Evolutionary conservation across 2,797 vertebrate genomes (phyloP).

Genomic region (Hemibagrus guttatus): DNA sequence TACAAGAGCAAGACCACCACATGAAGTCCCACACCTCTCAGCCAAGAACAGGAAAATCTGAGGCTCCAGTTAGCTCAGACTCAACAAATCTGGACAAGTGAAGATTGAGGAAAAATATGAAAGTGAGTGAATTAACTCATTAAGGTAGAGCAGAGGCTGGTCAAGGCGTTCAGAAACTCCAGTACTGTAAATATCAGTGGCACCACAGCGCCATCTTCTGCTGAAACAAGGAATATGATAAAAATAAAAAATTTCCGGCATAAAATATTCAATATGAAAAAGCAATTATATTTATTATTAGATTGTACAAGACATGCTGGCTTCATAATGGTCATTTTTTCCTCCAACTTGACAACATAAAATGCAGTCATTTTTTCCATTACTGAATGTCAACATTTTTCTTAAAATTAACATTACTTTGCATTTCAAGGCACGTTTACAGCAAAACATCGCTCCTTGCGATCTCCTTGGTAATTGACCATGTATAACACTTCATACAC

Average conservation of each 20-base stretch:
- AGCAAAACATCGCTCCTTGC: not conserved
- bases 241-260: not conserved
- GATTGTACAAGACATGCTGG: constrained; percentile 24
- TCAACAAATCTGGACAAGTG: not conserved
- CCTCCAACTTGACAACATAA: not conserved
- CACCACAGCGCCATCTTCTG: constrained; percentile 11
- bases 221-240: not conserved
- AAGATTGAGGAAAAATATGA: not conserved
- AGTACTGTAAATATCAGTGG: not conserved
- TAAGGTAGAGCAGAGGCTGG: not conserved
- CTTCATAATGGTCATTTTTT: not conserved
- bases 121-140: not conserved
- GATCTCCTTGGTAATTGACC: not conserved
- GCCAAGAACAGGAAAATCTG: not conserved
- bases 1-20: not conserved
- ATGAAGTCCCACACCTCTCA: not conserved
- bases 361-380: not conserved
- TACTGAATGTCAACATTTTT: constrained; percentile 3
- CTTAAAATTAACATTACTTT: not conserved
- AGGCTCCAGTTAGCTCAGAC: not conserved
- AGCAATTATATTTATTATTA: constrained; percentile 21
- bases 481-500: not conserved
- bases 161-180: not conserved
- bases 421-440: not conserved
- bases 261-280: constrained; percentile 33